These are phyloP conservation scores for Sinocyclocheilus grahami DNA, from an alignment of 2,113 vertebrate species.

Conservation along the genomic window DNA sequence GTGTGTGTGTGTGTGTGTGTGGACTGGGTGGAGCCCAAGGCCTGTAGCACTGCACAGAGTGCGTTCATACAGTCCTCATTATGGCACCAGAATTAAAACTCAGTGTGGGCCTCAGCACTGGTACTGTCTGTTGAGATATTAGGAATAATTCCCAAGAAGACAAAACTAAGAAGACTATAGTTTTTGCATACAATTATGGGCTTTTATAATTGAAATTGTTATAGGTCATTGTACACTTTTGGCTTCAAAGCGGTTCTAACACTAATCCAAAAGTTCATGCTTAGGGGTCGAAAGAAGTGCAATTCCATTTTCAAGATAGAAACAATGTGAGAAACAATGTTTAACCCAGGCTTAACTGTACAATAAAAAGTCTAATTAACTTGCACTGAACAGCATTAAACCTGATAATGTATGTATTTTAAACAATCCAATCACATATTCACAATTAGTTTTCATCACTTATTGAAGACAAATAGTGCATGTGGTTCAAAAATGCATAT, in stretches of 20 bases:
- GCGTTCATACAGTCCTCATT: conserved; percentile 56
- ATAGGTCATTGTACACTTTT: neutral
- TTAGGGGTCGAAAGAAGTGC: neutral
- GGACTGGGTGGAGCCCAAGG: conserved; percentile 27
- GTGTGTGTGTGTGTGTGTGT: neutral
- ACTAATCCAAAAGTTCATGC: neutral
- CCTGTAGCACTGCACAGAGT: conserved; percentile 39
- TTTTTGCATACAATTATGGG: neutral
- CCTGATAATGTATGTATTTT: no score
- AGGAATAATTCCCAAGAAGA: conserved; percentile 22
- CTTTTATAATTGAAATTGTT: neutral
- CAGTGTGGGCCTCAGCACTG: neutral
- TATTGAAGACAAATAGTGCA: no score
- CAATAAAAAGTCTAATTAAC: no score
- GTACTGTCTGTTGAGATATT: conserved; percentile 37
- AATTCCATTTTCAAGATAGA: neutral
- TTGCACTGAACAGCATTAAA: no score
- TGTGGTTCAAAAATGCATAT: no score
- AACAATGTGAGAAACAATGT: no score
- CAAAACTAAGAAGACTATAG: neutral
- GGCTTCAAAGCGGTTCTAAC: neutral
- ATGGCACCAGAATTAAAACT: conserved; percentile 56
- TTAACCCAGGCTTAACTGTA: no score
- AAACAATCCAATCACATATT: no score
- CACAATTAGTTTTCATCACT: no score